phyloP scores from a whole-genome alignment of 2,113 vertebrate species.

The Caranx melampygus region DNA sequence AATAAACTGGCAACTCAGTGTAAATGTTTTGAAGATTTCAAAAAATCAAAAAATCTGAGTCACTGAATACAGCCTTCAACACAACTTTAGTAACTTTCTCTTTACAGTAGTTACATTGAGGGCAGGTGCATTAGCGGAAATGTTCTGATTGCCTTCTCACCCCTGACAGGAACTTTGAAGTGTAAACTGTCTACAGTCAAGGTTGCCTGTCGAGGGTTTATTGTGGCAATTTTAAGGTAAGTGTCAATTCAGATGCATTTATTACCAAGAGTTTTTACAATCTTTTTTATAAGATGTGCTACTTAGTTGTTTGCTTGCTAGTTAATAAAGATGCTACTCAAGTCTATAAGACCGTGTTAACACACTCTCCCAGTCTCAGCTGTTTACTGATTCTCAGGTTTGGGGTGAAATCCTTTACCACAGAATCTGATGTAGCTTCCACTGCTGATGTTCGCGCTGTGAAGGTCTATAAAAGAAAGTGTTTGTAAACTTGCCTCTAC shows the following conservation, averaged over 20 bases:
- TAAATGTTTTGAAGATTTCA: not conserved
- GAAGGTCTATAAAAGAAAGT: slow-evolving; percentile 44
- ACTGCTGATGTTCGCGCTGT: slow-evolving; percentile 10
- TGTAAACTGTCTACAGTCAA: not conserved
- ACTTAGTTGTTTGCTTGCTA: not conserved
- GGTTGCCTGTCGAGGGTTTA: not conserved
- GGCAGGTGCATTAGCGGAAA: not conserved
- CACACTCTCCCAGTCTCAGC: slow-evolving; percentile 33
- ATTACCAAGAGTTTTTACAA: not conserved
- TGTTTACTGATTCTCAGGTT: slow-evolving; percentile 42
- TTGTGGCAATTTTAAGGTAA: not conserved
- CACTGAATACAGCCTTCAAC: not conserved
- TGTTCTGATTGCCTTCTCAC: not conserved
- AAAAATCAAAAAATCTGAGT: not conserved
- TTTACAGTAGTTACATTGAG: not conserved
- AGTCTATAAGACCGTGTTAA: slow-evolving; percentile 50
- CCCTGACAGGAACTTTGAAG: not conserved
- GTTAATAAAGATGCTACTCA: not conserved
- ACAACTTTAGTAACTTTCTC: not conserved
- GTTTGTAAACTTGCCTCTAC: slow-evolving; percentile 24
- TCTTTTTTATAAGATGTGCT: slow-evolving; percentile 16
- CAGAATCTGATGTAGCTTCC: slow-evolving; percentile 14
- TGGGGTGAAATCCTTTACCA: slow-evolving; percentile 15
- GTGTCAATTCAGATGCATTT: not conserved
- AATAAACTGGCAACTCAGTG: not conserved